These are phyloP conservation scores for Eupithecia abbreviata DNA, from an alignment of 2,888 invertebrate genomes.

Conservation along the genomic window DNA sequence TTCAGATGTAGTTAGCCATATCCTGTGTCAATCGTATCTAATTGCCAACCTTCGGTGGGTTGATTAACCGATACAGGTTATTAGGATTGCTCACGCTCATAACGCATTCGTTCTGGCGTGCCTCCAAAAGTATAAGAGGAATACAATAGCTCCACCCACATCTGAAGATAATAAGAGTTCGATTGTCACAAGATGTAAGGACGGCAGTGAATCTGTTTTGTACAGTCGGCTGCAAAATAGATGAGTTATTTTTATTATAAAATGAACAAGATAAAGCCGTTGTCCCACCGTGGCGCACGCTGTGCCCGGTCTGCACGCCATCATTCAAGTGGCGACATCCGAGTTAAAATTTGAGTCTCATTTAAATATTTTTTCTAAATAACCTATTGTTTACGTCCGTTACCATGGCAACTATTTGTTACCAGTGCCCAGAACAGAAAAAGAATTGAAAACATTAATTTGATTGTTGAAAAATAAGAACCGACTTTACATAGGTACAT, in stretches of 20 bases:
- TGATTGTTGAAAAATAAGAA: no score
- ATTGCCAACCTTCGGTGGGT: conserved; percentile 71
- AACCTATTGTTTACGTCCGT: no score
- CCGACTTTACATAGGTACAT: no score
- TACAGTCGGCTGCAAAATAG: conserved; percentile 22
- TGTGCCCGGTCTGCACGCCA: no score
- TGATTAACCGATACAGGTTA: conserved; percentile 80
- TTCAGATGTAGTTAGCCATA: conserved; percentile 17
- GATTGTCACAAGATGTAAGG: conserved; percentile 50
- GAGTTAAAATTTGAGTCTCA: no score
- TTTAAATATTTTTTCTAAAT: no score
- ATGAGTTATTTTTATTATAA: background rate
- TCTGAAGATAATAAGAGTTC: conserved; percentile 60
- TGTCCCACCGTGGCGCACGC: no score
- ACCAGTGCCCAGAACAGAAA: no score
- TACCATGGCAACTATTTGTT: no score
- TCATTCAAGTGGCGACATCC: no score
- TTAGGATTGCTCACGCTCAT: conserved; percentile 78
- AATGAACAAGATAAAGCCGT: background rate
- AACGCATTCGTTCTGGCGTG: conserved; percentile 72
- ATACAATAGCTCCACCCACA: conserved; percentile 69
- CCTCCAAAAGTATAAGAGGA: conserved; percentile 64
- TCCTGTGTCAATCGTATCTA: conserved; percentile 49
- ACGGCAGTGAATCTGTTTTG: conserved; percentile 24
- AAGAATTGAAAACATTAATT: no score